Evolutionary conservation across 2,113 vertebrate species (phyloP), one percentile per base, ranked within the genome.

Genomic region (Clarias batrachus): DNA sequence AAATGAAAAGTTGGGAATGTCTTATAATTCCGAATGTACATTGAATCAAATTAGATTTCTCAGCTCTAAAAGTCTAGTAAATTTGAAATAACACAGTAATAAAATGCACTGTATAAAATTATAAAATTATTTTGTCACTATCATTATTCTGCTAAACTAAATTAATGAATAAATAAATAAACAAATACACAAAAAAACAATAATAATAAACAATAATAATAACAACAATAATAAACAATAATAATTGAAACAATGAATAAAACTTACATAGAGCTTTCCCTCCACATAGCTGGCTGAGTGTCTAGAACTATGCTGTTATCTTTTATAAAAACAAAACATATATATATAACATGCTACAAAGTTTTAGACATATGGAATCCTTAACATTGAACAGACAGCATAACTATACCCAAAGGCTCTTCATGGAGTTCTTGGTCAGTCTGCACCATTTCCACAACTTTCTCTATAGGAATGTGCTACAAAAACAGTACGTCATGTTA

Each of bases 251-350:
- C 33, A 63, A 25, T 13, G 3, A 30, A 2, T 27, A 27, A 57
- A 91, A 94, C 97, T 97, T 95, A 99, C 98, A 74, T 62, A 89
- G 88, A 76, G 85, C 89, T 92, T 63, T 48, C 90, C 87, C 62
- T 88, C 91, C 68, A 94, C 19, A 4, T 76, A 65, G 4, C 81
- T 85, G 94, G 93, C 91, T 96, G 96, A 41, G 94, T 95, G 90
- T 96, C 96, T 77, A 95, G 94, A 86, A 96, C 91, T 90, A 93
- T 74, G 12, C 85, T 89, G 73, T 92, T 89, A 87, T 93, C 97
- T 99, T 94, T 16, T 86, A 87, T 85, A 80, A 57, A 91, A 93
- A 91, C 85, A 30, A 33, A 91, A 11, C 19, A 11, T 10, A 4
- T 27, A 82, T 33, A 66, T 83, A 37, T 33, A 21, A 13, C 37